Evolutionary conservation across 2,113 vertebrate species (phyloP), one percentile per base, ranked within the genome.

Genomic region (Microcebus jonahi): DNA sequence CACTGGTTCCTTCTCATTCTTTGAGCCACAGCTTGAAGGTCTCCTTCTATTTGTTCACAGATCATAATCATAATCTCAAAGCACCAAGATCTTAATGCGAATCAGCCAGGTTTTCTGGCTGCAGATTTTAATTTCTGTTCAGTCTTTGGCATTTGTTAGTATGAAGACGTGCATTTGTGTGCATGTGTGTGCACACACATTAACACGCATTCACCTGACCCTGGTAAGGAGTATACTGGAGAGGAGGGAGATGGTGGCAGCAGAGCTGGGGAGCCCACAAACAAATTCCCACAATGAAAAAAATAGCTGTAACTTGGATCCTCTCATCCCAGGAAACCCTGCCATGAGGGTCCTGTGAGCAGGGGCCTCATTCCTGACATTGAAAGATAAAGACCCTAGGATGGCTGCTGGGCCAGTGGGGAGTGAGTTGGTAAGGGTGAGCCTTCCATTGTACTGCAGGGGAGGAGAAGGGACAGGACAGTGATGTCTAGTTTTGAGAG

Each of bases 401-500:
- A 9, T 27, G 6, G 45, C 18, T 4, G 36, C 21, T 65, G 29
- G 18, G 31, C 23, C 18, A 3, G 55, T 9, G 53, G 48, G 29
- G 36, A 42, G 63, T 27, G 45, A 79, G 10, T 2, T 34, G 88
- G 61, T 9, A 34, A n/a, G 20, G 34, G 18, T 8, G 53, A 36
- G 8, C 0, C 2, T 25, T 10, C 53, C 39, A 8, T 2, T 20
- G 36, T 4, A 29, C 25, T 4, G 0, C 36, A 12, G 20, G 55
- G 5, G 6, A 34, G 48, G 48, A 12, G 61, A 10, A 63, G 10
- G 34, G 48, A 61, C 6, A 48, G 65, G 29, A 65, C 11, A 14
- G 0, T 53, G 29, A 55, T 70, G 36, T 45, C 39, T 31, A 27
- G 42, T 75, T 48, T 27, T 71, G 45, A 50, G 20, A 8, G 20